Base-by-base conservation (phyloP, 2,113 vertebrate species). In the Vulpes vulpes region DNA sequence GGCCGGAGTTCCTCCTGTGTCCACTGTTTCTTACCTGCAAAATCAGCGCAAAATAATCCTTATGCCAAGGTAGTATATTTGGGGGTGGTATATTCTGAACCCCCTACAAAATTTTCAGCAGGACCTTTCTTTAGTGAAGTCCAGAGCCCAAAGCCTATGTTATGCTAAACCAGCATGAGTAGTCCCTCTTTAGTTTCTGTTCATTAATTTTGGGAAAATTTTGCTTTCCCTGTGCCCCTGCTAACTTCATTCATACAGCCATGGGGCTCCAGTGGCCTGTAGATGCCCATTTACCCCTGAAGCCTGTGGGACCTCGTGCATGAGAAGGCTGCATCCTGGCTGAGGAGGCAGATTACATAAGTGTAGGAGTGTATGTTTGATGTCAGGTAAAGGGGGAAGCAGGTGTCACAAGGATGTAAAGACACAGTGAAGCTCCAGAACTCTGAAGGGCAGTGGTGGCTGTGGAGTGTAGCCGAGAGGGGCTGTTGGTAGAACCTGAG, bases 181-280 rank as follows among this genome's bases (percentile, higher is more conserved):
- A 22, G 17, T n/a, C 55, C 11, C 14, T 11, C 0, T 76, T n/a
- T 19, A 32, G 53, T 71, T 82, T 71, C 35, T n/a, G 27, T 32
- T 90, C 43, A 2, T n/a, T 17, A n/a, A 0, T n/a, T 43, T n/a
- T 9, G 53, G 69, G 43, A 30, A 80, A 57, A 20, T 53, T 55
- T 27, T 73, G 38, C 74, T 53, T 71, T 20, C 81, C n/a, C 64
- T 38, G 5, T 60, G 49, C 64, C 57, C 55, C 80, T 20, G 60
- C 4, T 55, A 49, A 35, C 27, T 27, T 11, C 27, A 9, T 79
- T 43, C 43, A 43, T 32, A 27, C 17, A 62, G 27, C 85, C 38
- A 0, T 0, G 25, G 65, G 12, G 19, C 57, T 43, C 3, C 10
- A 0, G 4, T 4, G 0, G 32, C 12, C 12, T 3, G 3, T 25